Evolutionary conservation across 2,888 invertebrate species (phyloP).

Genomic region (Morinoia aosen): DNA sequence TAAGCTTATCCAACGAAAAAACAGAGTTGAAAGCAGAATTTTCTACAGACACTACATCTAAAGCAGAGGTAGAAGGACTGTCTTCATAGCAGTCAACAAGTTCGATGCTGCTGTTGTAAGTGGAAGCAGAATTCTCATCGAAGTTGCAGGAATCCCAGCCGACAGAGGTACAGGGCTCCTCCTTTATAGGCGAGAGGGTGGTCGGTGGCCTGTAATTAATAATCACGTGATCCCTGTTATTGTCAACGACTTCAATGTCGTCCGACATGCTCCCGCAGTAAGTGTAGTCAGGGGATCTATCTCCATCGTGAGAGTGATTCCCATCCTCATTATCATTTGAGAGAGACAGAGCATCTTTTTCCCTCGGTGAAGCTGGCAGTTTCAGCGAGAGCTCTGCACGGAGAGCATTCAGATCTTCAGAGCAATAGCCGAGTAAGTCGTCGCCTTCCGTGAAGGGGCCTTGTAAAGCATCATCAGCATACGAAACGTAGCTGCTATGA

Average conservation of each 20-base stretch:
- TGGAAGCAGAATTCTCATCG: conserved; percentile 67
- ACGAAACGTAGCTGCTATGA: conserved; percentile 64
- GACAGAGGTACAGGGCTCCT: conserved; percentile 72
- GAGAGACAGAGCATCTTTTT: conserved; percentile 43
- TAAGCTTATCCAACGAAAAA: background rate
- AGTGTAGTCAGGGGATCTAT: background rate
- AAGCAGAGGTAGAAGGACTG: conserved; percentile 23
- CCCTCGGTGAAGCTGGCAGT: conserved; percentile 54
- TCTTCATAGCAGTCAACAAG: conserved; percentile 55
- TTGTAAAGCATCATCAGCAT: conserved; percentile 63
- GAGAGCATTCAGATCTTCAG: conserved; percentile 64
- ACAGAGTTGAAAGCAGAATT: background rate
- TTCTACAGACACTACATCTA: conserved; percentile 21
- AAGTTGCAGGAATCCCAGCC: conserved; percentile 19
- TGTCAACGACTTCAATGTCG: conserved; percentile 56
- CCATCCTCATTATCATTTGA: conserved; percentile 12
- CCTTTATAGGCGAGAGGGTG: conserved; percentile 77
- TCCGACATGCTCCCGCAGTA: conserved; percentile 25
- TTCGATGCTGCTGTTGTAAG: conserved; percentile 61
- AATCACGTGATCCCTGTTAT: conserved; percentile 68
- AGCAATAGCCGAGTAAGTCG: conserved; percentile 63
- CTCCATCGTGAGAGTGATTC: background rate
- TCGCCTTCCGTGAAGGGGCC: conserved; percentile 53
- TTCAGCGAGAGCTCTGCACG: conserved; percentile 64
- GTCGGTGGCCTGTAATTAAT: conserved; percentile 75